These are phyloP conservation scores for Calliphora vomitoria DNA, from an alignment of 2,888 invertebrate species.

Conservation along the genomic window DNA sequence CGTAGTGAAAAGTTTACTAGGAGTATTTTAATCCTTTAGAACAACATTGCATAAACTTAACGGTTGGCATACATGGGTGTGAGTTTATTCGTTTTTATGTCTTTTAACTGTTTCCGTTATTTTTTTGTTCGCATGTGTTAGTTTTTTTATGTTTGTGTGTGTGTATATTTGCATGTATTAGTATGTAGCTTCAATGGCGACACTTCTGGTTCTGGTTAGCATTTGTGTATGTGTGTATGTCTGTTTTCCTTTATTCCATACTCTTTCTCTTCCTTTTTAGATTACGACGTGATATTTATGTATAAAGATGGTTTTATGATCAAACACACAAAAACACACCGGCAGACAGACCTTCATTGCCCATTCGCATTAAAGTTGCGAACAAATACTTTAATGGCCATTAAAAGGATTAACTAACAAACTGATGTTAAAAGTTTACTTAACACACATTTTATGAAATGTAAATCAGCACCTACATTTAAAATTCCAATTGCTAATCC, in stretches of 20 bases:
- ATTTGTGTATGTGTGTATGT: neutral
- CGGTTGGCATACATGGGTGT: constrained; percentile 6
- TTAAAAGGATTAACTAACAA: constrained; percentile 52
- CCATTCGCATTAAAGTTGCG: constrained; percentile 22
- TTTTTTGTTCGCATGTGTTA: constrained; percentile 6
- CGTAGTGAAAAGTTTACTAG: neutral
- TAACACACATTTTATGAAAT: constrained; percentile 30
- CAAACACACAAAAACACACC: neutral
- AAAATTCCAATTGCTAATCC: neutral
- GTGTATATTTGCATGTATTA: neutral
- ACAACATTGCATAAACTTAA: constrained; percentile 1
- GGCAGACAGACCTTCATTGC: neutral
- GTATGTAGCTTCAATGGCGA: constrained; percentile 35
- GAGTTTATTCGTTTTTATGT: constrained; percentile 6
- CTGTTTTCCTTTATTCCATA: neutral
- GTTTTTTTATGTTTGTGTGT: neutral
- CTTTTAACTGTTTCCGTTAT: neutral
- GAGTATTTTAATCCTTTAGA: constrained; percentile 27
- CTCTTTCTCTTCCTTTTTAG: constrained; percentile 22
- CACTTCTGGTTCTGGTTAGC: constrained; percentile 23
- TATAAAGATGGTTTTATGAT: constrained; percentile 27
- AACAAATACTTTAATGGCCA: constrained; percentile 35
- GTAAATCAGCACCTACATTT: constrained; percentile 15
- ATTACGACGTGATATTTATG: constrained; percentile 57
- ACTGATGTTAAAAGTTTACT: constrained; percentile 49